Percentiles rank a stretch among this genome's conserved stretches.
Conservation (phyloP, 2,113 vertebrate species). For the Sclerurus mexicanus region DNA sequence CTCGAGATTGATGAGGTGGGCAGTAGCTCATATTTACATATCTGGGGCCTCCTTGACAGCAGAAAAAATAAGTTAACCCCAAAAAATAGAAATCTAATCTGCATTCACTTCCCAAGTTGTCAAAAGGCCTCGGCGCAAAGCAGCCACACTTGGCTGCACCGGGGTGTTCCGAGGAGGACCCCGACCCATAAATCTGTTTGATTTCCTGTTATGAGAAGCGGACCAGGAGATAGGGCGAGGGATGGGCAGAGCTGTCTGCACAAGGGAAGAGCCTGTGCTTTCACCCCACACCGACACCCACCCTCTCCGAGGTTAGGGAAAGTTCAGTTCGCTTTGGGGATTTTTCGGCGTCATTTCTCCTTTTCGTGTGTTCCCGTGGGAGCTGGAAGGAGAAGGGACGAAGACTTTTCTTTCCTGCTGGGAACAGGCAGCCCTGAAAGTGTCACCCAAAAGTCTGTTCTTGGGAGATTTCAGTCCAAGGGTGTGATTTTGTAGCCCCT, state of each 20-base stretch:
- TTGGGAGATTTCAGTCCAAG: neutral
- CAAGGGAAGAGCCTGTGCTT: conserved; percentile 41
- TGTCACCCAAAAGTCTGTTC: neutral
- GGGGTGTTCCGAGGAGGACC: conserved; percentile 33
- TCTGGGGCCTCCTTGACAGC: conserved; percentile 43
- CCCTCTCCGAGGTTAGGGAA: conserved; percentile 2
- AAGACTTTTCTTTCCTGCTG: conserved; percentile 32
- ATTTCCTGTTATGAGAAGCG: conserved; percentile 67
- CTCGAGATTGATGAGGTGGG: conserved; percentile 57
- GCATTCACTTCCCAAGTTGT: conserved; percentile 51
- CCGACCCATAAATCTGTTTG: conserved; percentile 54
- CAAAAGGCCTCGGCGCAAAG: neutral
- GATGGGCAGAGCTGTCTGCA: conserved; percentile 58
- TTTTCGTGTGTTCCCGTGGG: neutral
- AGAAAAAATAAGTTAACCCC: conserved; percentile 32
- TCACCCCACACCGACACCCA: conserved; percentile 40
- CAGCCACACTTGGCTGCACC: conserved; percentile 23
- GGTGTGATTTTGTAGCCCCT: conserved; percentile 12
- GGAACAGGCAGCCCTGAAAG: conserved; percentile 8
- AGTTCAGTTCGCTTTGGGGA: conserved; percentile 51
- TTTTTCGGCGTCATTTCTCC: conserved; percentile 5
- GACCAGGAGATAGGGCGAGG: conserved; percentile 8
- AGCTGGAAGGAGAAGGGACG: conserved; percentile 44
- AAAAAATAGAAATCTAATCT: conserved; percentile 54
- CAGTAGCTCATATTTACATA: conserved; percentile 56